Percentiles rank a stretch among this genome's conserved stretches.
phyloP scores from a whole-genome alignment of 2,888 invertebrate genomes.

The Lithophane ornitopus region DNA sequence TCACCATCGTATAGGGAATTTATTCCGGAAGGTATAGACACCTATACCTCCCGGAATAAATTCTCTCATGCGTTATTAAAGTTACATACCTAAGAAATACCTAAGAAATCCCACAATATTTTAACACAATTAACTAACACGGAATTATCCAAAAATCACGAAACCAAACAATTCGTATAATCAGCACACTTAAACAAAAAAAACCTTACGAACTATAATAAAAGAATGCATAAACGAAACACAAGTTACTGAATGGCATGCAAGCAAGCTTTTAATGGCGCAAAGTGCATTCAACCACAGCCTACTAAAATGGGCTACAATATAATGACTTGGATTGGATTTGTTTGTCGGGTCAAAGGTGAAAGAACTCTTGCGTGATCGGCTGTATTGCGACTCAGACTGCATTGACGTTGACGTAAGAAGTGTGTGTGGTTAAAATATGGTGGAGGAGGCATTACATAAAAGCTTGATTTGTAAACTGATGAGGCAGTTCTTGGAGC shows the following conservation, averaged over 20 bases:
- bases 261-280: conserved; percentile 56
- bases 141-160: background rate
- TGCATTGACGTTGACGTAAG: conserved; percentile 81
- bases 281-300: conserved; percentile 69
- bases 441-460: conserved; percentile 45
- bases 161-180: conserved; percentile 16
- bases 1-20: no score
- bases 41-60: no score
- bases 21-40: no score
- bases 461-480: background rate
- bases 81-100: background rate
- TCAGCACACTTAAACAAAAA: background rate
- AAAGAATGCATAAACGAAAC: conserved; percentile 35
- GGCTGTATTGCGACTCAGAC: conserved; percentile 77
- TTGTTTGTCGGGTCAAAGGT: conserved; percentile 86
- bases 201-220: background rate
- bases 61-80: no score
- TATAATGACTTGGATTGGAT: conserved; percentile 74
- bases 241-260: conserved; percentile 53
- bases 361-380: conserved; percentile 87
- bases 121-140: background rate
- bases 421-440: conserved; percentile 59
- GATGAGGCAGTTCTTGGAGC: background rate
- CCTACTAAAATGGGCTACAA: conserved; percentile 64
- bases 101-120: background rate